These are phyloP conservation scores for Ecliptopera silaceata DNA, from an alignment of 2,888 invertebrate species.

Conservation along the genomic window DNA sequence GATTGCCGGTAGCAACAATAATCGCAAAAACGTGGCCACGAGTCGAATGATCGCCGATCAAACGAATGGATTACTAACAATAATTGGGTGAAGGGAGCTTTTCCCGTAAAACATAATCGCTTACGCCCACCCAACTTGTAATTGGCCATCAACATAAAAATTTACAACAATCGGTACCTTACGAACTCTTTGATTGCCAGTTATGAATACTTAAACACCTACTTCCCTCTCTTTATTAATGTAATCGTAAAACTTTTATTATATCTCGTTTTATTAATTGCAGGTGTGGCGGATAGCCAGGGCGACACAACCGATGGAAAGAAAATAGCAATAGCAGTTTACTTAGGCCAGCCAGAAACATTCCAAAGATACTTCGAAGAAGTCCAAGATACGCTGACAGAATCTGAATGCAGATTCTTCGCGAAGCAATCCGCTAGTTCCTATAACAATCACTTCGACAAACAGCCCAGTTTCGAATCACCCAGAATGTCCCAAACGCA, in stretches of 20 bases:
- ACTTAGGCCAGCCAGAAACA: conserved; percentile 91
- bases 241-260: conserved; percentile 5
- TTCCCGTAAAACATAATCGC: conserved; percentile 21
- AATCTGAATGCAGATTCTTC: conserved; percentile 84
- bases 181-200: conserved; percentile 16
- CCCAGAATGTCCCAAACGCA: conserved; percentile 74
- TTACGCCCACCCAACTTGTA: conserved; percentile 23
- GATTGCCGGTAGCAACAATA: conserved; percentile 22
- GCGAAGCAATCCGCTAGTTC: conserved; percentile 76
- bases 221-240: conserved; percentile 3
- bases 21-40: conserved; percentile 30
- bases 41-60: conserved; percentile 18
- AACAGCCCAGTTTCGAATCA: conserved; percentile 76
- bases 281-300: conserved; percentile 83
- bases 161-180: conserved; percentile 17
- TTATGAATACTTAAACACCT: conserved; percentile 23
- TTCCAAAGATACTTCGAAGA: conserved; percentile 88
- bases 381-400: conserved; percentile 85
- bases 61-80: conserved; percentile 21
- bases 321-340: conserved; percentile 93
- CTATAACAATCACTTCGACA: conserved; percentile 76
- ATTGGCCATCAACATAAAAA: conserved; percentile 27
- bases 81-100: conserved; percentile 30
- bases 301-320: conserved; percentile 91
- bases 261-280: conserved; percentile 17